Evolutionary conservation across 1,140 invertebrate genomes (phyloP).

Genomic region (Papilio polytes): DNA sequence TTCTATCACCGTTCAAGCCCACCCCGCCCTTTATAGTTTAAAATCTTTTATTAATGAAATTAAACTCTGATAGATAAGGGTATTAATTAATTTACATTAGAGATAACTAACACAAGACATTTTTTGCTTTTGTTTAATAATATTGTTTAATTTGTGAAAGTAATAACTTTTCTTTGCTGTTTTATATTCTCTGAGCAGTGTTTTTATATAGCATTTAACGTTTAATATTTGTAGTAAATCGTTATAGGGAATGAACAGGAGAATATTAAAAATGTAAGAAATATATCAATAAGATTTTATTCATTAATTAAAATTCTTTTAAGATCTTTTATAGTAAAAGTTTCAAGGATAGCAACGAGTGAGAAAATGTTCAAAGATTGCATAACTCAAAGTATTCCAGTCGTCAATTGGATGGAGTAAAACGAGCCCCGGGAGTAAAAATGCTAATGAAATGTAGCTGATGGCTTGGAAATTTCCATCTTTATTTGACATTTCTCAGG

Average conservation of each 20-base stretch:
- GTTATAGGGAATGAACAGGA: too few species aligned
- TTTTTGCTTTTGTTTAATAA: too few species aligned
- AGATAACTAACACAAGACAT: not conserved
- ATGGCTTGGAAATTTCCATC: conserved; percentile 21
- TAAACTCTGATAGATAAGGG: not conserved
- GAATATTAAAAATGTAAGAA: not conserved
- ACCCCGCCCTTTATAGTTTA: not conserved
- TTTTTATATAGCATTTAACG: too few species aligned
- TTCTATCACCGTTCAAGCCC: not conserved
- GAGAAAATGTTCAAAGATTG: conserved; percentile 11
- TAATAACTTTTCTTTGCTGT: too few species aligned
- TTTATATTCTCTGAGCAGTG: too few species aligned
- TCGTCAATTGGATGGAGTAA: conserved; percentile 20
- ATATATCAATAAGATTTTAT: not conserved
- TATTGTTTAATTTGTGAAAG: too few species aligned
- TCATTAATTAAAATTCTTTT: conserved; percentile 11
- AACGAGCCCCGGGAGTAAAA: conserved; percentile 16
- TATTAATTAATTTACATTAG: not conserved
- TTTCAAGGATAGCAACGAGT: not conserved
- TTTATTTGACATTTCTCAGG: conserved; percentile 10
- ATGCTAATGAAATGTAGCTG: conserved; percentile 25
- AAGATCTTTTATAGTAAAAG: not conserved
- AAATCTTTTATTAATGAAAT: not conserved
- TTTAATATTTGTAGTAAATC: too few species aligned
- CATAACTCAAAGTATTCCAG: conserved; percentile 15